Evolutionary conservation across 2,888 invertebrate species (phyloP), one percentile per base, ranked within the genome.

Genomic region (Zaprionus bogoriensis): DNA sequence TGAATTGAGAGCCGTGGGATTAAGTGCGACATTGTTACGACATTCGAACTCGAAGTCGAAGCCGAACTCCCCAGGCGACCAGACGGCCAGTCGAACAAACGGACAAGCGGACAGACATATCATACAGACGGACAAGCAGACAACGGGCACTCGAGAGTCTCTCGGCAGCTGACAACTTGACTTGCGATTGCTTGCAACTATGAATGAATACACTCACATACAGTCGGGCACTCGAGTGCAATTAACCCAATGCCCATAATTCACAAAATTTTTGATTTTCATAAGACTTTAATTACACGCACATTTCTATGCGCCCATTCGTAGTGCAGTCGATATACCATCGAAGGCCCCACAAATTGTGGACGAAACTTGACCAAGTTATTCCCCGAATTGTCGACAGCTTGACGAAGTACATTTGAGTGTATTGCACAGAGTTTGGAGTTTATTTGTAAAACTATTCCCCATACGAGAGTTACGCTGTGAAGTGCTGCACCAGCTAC

Each of bases 11-110:
- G 61, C 46, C 28, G 22, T 60, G 57, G 57, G 46, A 58, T 58
- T 52, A 45, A 51, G 44, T 42, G 60, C 51, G 25, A 45, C 52
- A 48, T 4, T 17, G 20, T 71, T 71, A 46, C 71, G 41, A 71
- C 54, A 58, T 57, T 41, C n/a, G n/a, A 6, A 27, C 27, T 27
- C 27, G 3, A 3, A 23, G 23, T 23, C 23, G 23, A 3, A 23
- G 19, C 9, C 17, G 20, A 14, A 53, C 23, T 44, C 32, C n/a
- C n/a, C n/a, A n/a, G n/a, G n/a, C n/a, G n/a, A n/a, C n/a, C n/a
- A n/a, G n/a, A n/a, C n/a, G n/a, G n/a, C n/a, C n/a, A n/a, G n/a
- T n/a, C n/a, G n/a, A n/a, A n/a, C n/a, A n/a, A n/a, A n/a, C n/a
- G n/a, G n/a, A n/a, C n/a, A n/a, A n/a, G n/a, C n/a, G n/a, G n/a